These are phyloP conservation scores for Orthosia gracilis DNA, from an alignment of 2,888 invertebrate species.

Conservation along the genomic window DNA sequence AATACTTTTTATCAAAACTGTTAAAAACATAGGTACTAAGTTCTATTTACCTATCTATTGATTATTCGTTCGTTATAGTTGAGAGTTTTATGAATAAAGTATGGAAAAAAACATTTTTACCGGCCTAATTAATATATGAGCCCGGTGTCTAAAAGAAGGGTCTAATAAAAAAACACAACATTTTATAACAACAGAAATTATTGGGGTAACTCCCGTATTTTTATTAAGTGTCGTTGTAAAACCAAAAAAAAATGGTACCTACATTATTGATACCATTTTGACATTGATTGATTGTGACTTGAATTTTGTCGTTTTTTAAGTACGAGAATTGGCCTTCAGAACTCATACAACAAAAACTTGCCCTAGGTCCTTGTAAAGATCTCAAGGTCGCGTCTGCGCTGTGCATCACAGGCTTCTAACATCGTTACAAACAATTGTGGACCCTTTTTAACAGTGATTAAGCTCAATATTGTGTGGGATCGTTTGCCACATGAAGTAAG, in stretches of 20 bases:
- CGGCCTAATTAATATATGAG: no score
- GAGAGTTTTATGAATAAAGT: no score
- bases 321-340: background rate
- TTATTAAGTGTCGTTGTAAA: no score
- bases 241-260: no score
- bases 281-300: background rate
- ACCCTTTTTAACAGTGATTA: background rate
- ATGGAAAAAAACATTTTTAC: no score
- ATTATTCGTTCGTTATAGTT: no score
- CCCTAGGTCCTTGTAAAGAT: constrained; percentile 10
- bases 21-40: no score
- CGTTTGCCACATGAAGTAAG: background rate
- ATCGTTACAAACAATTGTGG: background rate
- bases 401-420: background rate
- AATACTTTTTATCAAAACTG: no score
- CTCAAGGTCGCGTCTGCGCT: constrained; percentile 44
- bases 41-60: no score
- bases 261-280: background rate
- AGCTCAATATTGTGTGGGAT: background rate
- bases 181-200: background rate
- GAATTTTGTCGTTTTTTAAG: background rate
- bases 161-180: no score
- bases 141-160: background rate
- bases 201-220: no score
- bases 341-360: background rate